Evolutionary conservation across 2,113 vertebrate species (phyloP), one percentile per base, ranked within the genome.

Genomic region (Marmota flaviventris): DNA sequence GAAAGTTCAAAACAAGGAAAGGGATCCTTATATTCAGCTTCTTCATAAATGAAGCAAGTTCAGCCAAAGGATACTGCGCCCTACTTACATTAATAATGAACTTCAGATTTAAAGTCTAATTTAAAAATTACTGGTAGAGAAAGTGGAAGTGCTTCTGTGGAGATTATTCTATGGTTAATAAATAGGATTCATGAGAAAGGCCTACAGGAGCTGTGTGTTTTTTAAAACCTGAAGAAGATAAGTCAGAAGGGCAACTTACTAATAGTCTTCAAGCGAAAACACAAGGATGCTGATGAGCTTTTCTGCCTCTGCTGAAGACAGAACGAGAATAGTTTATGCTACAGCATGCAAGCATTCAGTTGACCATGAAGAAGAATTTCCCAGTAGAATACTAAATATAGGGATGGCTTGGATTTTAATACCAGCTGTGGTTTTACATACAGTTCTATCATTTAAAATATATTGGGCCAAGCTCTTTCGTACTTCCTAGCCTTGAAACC

Each of bases 11-110:
- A 83, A 16, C 9, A 85, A 96, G 90, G 92, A 91, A 90, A 95
- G 97, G 97, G 42, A 96, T 87, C 88, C 97, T 93, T 95, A 91
- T 93, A 96, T 95, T 97, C 92, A 95, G 58, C 39, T 79, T 79
- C 70, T 89, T 95, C 89, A 96, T 95, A 97, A 98, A 97, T 37
- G 94, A 96, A 98, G 95, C 93, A 92, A 95, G 95, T 96, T 98
- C 97, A 98, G 97, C 93, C 98, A 98, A 98, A 98, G 97, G 97
- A 97, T 98, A 96, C 84, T 93, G 89, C 16, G 24, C 91, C 97
- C 37, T 81, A 53, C 84, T 96, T 98, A 96, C 90, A 95, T 97
- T 95, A 95, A 69, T 75, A 90, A 97, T 65, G 65, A 96, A 76
- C 75, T 85, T 96, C 73, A 58, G 85, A 92, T 72, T 96, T 97